These are phyloP conservation scores for Orthosia gracilis DNA, from an alignment of 2,888 invertebrate species.

Conservation along the genomic window DNA sequence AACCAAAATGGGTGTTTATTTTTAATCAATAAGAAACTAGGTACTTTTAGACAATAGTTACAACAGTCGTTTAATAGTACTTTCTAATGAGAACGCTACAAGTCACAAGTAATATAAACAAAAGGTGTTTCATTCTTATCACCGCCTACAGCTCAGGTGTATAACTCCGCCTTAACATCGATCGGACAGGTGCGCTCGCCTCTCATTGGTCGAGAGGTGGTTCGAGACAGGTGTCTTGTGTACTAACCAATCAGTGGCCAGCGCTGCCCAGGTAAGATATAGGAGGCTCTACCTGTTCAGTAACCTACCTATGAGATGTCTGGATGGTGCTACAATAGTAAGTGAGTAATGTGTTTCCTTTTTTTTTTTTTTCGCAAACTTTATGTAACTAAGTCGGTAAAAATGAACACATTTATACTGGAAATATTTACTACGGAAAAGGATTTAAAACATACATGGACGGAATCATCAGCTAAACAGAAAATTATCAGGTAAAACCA, in stretches of 20 bases:
- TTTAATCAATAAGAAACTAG: too few species aligned
- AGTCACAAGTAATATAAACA: constrained; percentile 17
- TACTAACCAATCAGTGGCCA: constrained; percentile 72
- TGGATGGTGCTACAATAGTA: not conserved
- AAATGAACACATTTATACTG: too few species aligned
- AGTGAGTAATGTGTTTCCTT: not conserved
- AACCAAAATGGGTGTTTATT: too few species aligned
- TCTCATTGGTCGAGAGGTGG: constrained; percentile 75
- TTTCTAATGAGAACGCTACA: too few species aligned
- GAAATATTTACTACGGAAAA: too few species aligned
- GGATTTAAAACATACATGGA: too few species aligned
- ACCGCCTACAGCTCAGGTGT: constrained; percentile 64
- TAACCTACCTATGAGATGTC: constrained; percentile 31
- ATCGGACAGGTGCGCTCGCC: constrained; percentile 78
- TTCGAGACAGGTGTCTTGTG: constrained; percentile 80
- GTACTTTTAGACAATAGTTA: too few species aligned
- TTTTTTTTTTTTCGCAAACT: not conserved
- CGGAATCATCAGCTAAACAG: too few species aligned
- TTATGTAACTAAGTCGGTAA: too few species aligned
- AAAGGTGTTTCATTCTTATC: constrained; percentile 30
- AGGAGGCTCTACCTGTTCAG: constrained; percentile 52
- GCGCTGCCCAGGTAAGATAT: constrained; percentile 58
- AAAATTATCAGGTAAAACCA: too few species aligned
- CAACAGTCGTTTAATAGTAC: too few species aligned
- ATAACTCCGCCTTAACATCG: constrained; percentile 77